Evolutionary conservation across 2,797 vertebrate species (phyloP).

Genomic region (Pangasius larnaudii): DNA sequence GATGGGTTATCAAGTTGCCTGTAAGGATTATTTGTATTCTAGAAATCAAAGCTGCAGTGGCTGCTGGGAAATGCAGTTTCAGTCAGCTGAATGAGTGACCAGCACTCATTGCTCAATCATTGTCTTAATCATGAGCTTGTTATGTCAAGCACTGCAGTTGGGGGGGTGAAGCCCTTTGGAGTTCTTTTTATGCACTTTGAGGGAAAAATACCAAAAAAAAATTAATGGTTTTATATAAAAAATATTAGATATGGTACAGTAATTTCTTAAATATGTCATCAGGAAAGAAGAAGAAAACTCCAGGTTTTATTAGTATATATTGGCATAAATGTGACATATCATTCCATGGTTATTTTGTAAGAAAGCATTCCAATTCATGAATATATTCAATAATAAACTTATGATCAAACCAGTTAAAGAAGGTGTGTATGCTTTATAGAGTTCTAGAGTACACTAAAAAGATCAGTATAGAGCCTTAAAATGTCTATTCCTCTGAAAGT

Average conservation of each 20-base stretch:
- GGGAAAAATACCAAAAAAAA: constrained; percentile 48
- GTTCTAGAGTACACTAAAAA: background rate
- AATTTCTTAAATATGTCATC: constrained; percentile 34
- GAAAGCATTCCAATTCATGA: constrained; percentile 53
- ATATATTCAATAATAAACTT: constrained; percentile 56
- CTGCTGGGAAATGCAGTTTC: constrained; percentile 28
- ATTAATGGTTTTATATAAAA: constrained; percentile 39
- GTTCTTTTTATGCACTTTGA: constrained; percentile 52
- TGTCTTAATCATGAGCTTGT: constrained; percentile 43
- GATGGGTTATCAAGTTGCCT: background rate
- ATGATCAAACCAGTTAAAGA: constrained; percentile 37
- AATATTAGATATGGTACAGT: constrained; percentile 40
- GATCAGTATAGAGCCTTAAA: background rate
- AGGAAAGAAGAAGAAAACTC: constrained; percentile 2
- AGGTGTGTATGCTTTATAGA: background rate
- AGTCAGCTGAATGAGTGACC: constrained; percentile 5
- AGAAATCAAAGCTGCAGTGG: constrained; percentile 33
- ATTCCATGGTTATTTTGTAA: constrained; percentile 56
- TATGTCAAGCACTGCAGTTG: constrained; percentile 21
- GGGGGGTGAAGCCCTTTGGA: constrained; percentile 32
- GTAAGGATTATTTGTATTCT: background rate
- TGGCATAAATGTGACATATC: constrained; percentile 41
- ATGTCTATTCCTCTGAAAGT: background rate
- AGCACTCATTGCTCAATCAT: constrained; percentile 23
- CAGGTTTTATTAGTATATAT: constrained; percentile 36